Evolutionary conservation across 2,113 vertebrate genomes (phyloP), one percentile per base, ranked within the genome.

Genomic region (Glaucidium brasilianum): DNA sequence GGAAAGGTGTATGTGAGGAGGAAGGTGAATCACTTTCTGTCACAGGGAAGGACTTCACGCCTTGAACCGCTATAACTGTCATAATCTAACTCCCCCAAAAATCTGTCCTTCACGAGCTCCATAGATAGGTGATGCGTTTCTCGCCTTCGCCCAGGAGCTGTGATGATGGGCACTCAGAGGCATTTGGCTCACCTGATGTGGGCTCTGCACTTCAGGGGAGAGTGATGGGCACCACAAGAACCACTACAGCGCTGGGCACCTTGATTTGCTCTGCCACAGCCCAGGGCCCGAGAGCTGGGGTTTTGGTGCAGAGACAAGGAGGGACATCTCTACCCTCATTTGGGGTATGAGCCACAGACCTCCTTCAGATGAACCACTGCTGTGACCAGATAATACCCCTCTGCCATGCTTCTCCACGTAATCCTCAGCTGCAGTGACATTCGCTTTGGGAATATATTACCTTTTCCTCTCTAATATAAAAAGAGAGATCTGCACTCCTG

Each of bases 231-330:
- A 6, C 49, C 0, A 1, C 18, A 72, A 39, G 45, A 37, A 67
- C n/a, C n/a, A 10, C 1, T 0, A 34, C 25, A 41, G 45, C 35
- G 15, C 26, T 34, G 47, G 32, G 32, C 14, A 13, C 35, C 47
- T 4, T 20, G 17, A 16, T 66, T 22, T 27, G n/a, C 26, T 73
- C n/a, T 21, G 16, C 39, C 2, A 0, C 25, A 39, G 7, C 26
- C 23, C 3, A 0, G n/a, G 15, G 11, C 12, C n/a, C 11, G 53
- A n/a, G 29, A 74, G 15, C 12, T 32, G 39, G 5, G 23, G 0
- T 35, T 64, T 30, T 0, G 1, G 32, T 39, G 63, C 19, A 15
- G 49, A 71, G 27, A 19, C 25, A 18, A 45, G 35, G 27, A 29
- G 49, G 34, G 9, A 71, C 13, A 12, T 49, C 53, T 59, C 17